Base-by-base conservation (phyloP, 2,888 invertebrate species). In the Petrophora chlorosata region DNA sequence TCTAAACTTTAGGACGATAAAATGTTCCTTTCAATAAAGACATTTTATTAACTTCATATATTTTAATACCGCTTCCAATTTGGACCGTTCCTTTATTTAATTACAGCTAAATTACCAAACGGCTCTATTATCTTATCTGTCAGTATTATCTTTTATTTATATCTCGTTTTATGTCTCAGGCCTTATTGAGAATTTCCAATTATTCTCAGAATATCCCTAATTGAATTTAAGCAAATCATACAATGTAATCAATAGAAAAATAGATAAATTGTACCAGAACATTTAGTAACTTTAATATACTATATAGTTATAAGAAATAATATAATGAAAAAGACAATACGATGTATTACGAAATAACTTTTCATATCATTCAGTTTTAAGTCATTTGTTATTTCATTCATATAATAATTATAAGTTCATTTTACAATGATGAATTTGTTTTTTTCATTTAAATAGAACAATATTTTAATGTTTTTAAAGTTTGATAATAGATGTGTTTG, bases 311-410 rank as follows among this genome's bases (percentile, higher is more conserved):
- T 82, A 82, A 83, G 79, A 64, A 45, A 56, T 79, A 74, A 66
- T 72, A 73, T 80, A 83, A 81, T 83, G 70, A 81, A 81, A 69
- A 79, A 77, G 88, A 89, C 89, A 89, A 89, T 89, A 89, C 87
- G 76, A 57, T 76, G 79, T 80, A 73, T 79, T 84, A 85, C 76
- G 75, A 79, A 76, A 63, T 49, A 57, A 73, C 71, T 70, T 80
- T 71, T 85, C 82, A 85, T 85, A 85, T 84, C 79, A 81, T 76
- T 73, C 63, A 62, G 51, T 48, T 70, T 67, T 70, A 66, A 63
- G 58, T 57, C 38, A 29, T 14, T 58, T 53, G 53, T 32, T 52
- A 47, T 55, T 51, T 46, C 33, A 40, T 43, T 50, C 40, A 45
- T 51, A 48, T 52, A n/a, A n/a, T n/a, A n/a, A n/a, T n/a, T n/a